These are phyloP conservation scores for Drosophila aldrichi DNA, from an alignment of 2,888 invertebrate species.

Conservation along the genomic window DNA sequence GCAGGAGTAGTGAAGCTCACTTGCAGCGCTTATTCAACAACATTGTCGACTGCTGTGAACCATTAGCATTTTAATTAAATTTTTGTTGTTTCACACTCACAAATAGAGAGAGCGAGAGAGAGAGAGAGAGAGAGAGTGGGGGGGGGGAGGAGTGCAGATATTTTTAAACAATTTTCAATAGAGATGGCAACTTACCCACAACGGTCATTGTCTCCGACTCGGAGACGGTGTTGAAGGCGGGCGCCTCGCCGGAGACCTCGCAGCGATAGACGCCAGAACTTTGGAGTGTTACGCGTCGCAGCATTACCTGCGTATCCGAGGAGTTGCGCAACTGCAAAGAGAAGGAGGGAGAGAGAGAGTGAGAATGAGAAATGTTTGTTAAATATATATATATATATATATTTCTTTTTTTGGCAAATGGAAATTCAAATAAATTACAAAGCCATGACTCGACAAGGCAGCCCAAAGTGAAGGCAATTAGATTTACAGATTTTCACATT, in stretches of 20 bases:
- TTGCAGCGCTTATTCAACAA: slow-evolving; percentile 62
- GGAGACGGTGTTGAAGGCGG: slow-evolving; percentile 91
- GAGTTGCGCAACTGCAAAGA: slow-evolving; percentile 87
- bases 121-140: neutral
- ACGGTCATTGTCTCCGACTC: slow-evolving; percentile 91
- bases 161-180: slow-evolving; percentile 23
- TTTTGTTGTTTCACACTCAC: slow-evolving; percentile 58
- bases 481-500: slow-evolving; percentile 66
- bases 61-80: slow-evolving; percentile 82
- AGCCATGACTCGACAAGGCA: slow-evolving; percentile 59
- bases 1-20: slow-evolving; percentile 13
- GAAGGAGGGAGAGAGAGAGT: neutral
- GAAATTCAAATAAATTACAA: slow-evolving; percentile 67
- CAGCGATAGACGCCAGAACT: slow-evolving; percentile 91
- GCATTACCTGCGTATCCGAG: slow-evolving; percentile 88
- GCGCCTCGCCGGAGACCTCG: slow-evolving; percentile 92
- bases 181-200: slow-evolving; percentile 87
- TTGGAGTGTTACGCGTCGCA: slow-evolving; percentile 89
- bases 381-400: slow-evolving; percentile 12
- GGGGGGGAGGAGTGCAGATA: neutral
- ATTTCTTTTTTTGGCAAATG: slow-evolving; percentile 37
- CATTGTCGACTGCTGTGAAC: slow-evolving; percentile 65
- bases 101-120: neutral
- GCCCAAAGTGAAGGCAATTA: slow-evolving; percentile 63
- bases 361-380: slow-evolving; percentile 23